These are phyloP conservation scores for Luehdorfia chinensis DNA, from an alignment of 1,140 invertebrate genomes.

Conservation along the genomic window DNA sequence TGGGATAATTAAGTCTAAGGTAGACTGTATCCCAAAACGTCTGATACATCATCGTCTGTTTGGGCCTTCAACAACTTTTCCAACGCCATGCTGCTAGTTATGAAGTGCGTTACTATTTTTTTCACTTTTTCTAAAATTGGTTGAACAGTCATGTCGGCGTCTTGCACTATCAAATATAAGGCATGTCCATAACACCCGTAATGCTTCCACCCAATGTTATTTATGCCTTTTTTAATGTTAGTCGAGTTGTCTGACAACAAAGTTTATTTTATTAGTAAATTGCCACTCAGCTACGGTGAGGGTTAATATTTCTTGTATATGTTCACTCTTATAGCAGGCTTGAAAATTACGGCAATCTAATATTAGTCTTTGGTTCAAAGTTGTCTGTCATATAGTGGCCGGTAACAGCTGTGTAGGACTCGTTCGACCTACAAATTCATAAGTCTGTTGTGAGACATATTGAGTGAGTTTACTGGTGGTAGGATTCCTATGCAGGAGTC, in stretches of 20 bases:
- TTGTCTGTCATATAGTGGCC: conserved; percentile 21
- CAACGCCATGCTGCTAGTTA: conserved; percentile 26
- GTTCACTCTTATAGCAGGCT: too few relatives aligned
- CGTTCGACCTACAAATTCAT: conserved; percentile 24
- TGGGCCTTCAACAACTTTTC: conserved; percentile 26
- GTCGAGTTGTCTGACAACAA: conserved; percentile 21
- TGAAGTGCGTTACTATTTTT: conserved; percentile 31
- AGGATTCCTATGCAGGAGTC: too few relatives aligned
- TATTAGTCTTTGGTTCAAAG: conserved; percentile 19
- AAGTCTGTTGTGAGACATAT: conserved; percentile 23
- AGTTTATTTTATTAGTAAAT: conserved; percentile 17
- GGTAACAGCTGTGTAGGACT: conserved; percentile 20
- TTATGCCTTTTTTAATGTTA: conserved; percentile 16
- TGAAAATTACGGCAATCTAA: too few relatives aligned
- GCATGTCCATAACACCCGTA: conserved; percentile 21
- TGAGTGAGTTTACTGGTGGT: too few relatives aligned
- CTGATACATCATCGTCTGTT: conserved; percentile 13
- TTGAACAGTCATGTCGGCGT: conserved; percentile 18
- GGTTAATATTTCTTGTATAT: background rate
- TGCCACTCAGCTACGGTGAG: conserved; percentile 6
- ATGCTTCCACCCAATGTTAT: conserved; percentile 14
- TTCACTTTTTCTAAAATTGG: conserved; percentile 33
- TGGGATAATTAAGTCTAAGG: conserved; percentile 15
- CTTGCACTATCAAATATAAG: conserved; percentile 32
- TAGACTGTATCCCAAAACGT: too few relatives aligned